phyloP scores from a whole-genome alignment of 2,888 invertebrate species.

The Adelognathus sp. region DNA sequence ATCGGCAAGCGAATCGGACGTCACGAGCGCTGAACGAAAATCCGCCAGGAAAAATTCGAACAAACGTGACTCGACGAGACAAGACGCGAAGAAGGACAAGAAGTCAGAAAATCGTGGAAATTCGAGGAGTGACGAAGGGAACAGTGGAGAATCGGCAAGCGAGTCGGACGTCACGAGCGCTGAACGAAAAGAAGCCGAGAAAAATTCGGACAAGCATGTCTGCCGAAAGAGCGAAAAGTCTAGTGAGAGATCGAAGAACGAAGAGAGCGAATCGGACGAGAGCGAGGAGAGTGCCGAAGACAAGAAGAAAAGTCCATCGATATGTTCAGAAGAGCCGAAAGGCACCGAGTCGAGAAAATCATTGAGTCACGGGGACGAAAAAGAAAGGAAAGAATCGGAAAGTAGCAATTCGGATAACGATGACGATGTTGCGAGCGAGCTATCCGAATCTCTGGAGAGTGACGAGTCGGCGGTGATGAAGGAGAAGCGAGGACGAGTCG shows the following conservation, averaged over 20 bases:
- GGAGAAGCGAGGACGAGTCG: constrained; percentile 18
- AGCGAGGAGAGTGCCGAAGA: constrained; percentile 32
- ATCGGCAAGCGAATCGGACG: too few species aligned
- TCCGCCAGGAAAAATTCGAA: too few species aligned
- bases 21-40: too few species aligned
- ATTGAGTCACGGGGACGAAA: constrained; percentile 1
- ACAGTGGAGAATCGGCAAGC: too few species aligned
- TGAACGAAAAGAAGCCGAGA: too few species aligned
- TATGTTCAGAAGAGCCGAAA: constrained; percentile 8
- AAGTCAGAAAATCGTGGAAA: too few species aligned
- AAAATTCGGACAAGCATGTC: too few species aligned
- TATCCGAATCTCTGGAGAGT: constrained; percentile 12
- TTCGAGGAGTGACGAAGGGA: too few species aligned
- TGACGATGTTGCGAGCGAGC: not conserved
- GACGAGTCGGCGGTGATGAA: not conserved
- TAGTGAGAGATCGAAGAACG: constrained; percentile 49
- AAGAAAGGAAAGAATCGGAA: not conserved
- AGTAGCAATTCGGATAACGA: constrained; percentile 8
- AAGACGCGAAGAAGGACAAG: too few species aligned
- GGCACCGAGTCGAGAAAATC: constrained; percentile 2
- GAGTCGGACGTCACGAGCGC: too few species aligned
- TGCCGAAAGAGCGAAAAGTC: constrained; percentile 40
- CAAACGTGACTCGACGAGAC: too few species aligned
- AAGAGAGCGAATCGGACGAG: not conserved
- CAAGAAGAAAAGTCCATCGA: constrained; percentile 21